These are phyloP conservation scores for Stenodema calcarata DNA, from an alignment of 2,888 invertebrate species.

Conservation along the genomic window DNA sequence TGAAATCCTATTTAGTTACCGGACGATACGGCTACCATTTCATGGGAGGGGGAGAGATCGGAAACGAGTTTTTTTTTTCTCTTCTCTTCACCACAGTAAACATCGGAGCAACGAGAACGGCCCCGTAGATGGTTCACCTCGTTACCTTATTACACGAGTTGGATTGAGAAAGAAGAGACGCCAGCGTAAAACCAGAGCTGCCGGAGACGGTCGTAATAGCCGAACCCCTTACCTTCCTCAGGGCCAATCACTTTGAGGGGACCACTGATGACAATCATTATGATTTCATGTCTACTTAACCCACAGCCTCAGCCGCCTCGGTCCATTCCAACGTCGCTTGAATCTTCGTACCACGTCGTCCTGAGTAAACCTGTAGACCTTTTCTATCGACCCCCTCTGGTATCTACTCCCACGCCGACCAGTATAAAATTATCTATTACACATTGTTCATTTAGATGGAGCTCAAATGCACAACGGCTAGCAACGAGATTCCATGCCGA, in stretches of 20 bases:
- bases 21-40: not conserved
- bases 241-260: conserved; percentile 10
- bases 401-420: no score
- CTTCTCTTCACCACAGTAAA: not conserved
- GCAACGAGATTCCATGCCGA: no score
- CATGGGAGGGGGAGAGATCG: not conserved
- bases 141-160: not conserved
- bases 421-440: no score
- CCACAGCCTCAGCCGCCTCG: not conserved
- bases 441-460: no score
- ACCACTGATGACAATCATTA: conserved; percentile 37
- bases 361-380: no score
- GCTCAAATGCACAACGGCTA: no score
- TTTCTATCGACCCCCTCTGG: no score
- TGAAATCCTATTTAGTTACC: not conserved
- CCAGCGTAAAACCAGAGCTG: conserved; percentile 13
- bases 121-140: not conserved
- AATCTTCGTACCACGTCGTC: no score
- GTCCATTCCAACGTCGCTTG: not conserved
- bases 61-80: not conserved
- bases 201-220: not conserved
- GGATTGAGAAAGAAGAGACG: not conserved
- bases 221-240: not conserved
- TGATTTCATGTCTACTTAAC: conserved; percentile 37
- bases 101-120: not conserved